phyloP scores from a whole-genome alignment of 2,797 vertebrate genomes.

The Sternarchorhynchus goeldii region DNA sequence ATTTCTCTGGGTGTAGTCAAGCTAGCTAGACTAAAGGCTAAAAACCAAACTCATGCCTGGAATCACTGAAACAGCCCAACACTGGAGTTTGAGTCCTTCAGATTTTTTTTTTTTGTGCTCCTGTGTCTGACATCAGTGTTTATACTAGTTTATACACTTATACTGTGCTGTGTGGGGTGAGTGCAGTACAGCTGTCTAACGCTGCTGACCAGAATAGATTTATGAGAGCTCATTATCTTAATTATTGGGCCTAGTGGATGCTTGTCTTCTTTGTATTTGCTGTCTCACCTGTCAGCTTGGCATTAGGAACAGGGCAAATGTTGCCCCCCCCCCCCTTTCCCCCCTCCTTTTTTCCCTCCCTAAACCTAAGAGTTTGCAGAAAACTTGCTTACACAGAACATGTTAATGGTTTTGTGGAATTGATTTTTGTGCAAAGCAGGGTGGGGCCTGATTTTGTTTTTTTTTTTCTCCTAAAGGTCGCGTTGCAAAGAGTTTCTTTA shows the following conservation, averaged over 20 bases:
- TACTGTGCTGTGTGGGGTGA: too few species aligned
- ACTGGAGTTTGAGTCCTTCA: too few species aligned
- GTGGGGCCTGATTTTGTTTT: conserved; percentile 3
- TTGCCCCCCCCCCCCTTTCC: neutral
- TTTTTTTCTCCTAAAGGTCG: conserved; percentile 31
- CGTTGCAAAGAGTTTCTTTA: conserved; percentile 6
- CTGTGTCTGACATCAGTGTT: too few species aligned
- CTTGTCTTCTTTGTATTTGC: conserved; percentile 5
- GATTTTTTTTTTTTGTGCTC: too few species aligned
- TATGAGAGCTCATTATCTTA: neutral
- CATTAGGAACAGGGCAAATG: conserved; percentile 12
- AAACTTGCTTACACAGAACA: conserved; percentile 30
- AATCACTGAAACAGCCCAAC: too few species aligned
- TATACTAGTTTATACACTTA: too few species aligned
- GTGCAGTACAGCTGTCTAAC: neutral
- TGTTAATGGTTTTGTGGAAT: conserved; percentile 5
- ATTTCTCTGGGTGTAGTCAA: too few species aligned
- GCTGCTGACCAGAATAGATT: neutral
- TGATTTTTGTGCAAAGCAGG: conserved; percentile 18
- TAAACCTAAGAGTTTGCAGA: neutral
- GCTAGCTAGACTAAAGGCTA: too few species aligned
- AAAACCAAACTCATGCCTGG: too few species aligned
- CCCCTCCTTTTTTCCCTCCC: too few species aligned
- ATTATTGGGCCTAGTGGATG: neutral
- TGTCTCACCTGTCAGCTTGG: neutral